Evolutionary conservation across 2,113 vertebrate genomes (phyloP), one percentile per base, ranked within the genome.

Genomic region (Caranx ignobilis): DNA sequence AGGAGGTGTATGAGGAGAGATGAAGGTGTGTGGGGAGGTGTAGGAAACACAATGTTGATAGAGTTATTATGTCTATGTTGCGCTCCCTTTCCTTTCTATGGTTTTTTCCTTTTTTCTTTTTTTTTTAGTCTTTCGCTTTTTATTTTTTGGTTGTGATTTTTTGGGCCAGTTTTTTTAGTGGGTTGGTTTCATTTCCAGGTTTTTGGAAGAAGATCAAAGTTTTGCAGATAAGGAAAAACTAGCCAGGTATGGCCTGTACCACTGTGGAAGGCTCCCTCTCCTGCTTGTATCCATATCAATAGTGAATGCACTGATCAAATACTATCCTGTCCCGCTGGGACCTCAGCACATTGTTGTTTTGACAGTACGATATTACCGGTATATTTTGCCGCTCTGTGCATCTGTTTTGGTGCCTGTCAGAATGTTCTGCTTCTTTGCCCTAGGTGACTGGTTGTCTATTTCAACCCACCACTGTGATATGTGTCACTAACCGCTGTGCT

Each of bases 181-280:
- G 92, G 87, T 95, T 96, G 87, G 93, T 97, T 96, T 93, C 16
- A 88, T 87, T 90, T 96, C 93, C 95, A 96, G 96, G 96, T 97
- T 96, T 95, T 95, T 97, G 94, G 96, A 96, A 95, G 96, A 97
- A 56, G 95, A 89, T 88, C 97, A 96, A 94, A 96, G 82, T 97
- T 90, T 95, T 96, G 96, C 96, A 94, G 96, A 97, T 96, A 97
- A 97, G 95, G 96, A 97, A 94, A 96, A 96, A 92, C 95, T 96
- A 87, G 96, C 96, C 95, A 97, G 96, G 96, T 97, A 96, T 87
- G 86, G 79, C 88, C 84, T 82, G 56, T 85, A 68, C 78, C 68
- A 73, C 75, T 57, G 37, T 75, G 77, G 76, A 86, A 85, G 90
- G 84, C 64, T 87, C 6, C 70, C 59, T 85, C 66, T 89, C 45